Base-by-base conservation (phyloP, 2,797 vertebrate species). In the Sebastiscus albofasciatus region DNA sequence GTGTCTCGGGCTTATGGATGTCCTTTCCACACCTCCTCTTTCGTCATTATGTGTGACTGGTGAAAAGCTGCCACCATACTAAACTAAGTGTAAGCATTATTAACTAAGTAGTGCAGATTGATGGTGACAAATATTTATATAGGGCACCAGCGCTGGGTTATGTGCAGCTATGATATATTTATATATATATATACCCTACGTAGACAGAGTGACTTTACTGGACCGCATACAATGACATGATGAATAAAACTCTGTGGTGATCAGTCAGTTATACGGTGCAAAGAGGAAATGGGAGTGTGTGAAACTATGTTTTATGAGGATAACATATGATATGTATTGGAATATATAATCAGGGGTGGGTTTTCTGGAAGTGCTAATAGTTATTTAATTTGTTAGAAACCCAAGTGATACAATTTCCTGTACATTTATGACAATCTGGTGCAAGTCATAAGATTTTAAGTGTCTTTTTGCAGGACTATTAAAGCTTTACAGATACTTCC, bases 1-100 rank as follows among this genome's bases (percentile, higher is more conserved):
- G 90, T 91, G 88, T 90, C 92, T 94, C 74, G 49, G 84, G 85
- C 90, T 94, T 92, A 90, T 86, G 79, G 85, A 92, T 90, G 87
- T 91, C 87, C 89, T 91, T 77, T 90, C 82, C 89, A 82, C 85
- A 80, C 89, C 84, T 60, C 75, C 80, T 79, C 87, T 79, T 88
- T 83, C 80, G 75, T 83, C 90, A 84, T 89, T 90, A 85, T 90
- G 72, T 87, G 81, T 71, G 87, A 78, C 69, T 71, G 83, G 67
- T 90, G 84, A 86, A 93, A 92, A 91, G 86, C 92, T 89, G 91
- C 88, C 78, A 72, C 80, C 64, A 12, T 49, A 76, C 89, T 69
- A 87, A 93, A 91, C 80, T 80, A 81, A 88, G 80, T 89, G 84
- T 87, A 85, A 90, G 85, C 87, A 87, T 91, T 92, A 93, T 91